phyloP scores from a whole-genome alignment of 2,113 vertebrate genomes.

The Gobiocypris rarus region DNA sequence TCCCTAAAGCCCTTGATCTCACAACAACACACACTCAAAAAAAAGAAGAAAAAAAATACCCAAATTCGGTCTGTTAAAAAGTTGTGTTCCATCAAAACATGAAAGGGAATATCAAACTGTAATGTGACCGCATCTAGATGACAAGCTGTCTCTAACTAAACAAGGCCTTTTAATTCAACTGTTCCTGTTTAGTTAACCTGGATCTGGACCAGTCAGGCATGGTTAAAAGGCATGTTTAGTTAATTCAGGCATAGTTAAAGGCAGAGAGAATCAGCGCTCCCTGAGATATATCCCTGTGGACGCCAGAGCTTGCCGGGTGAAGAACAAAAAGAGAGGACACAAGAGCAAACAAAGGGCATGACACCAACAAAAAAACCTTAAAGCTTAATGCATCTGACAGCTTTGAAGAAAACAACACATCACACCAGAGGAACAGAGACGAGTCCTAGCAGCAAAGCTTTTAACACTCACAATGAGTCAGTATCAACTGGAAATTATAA shows the following conservation, averaged over 20 bases:
- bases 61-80: not conserved
- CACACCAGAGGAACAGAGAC: slow-evolving; percentile 17
- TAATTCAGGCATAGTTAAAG: not conserved
- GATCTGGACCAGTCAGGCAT: slow-evolving; percentile 8
- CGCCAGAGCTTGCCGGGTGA: not conserved
- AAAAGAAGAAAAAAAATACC: no score
- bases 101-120: not conserved
- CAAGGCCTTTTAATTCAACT: no score
- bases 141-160: not conserved
- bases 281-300: slow-evolving; percentile 9
- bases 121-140: not conserved
- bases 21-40: not conserved
- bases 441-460: slow-evolving; percentile 22
- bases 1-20: not conserved
- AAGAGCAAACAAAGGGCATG: slow-evolving; percentile 26
- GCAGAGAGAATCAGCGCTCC: not conserved
- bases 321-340: slow-evolving; percentile 18
- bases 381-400: slow-evolving; percentile 28
- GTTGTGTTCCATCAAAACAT: not conserved
- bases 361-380: slow-evolving; percentile 9
- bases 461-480: slow-evolving; percentile 22
- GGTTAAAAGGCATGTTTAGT: slow-evolving; percentile 10
- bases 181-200: slow-evolving; percentile 5
- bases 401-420: slow-evolving; percentile 21
- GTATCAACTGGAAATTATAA: not conserved